Evolutionary conservation across 2,113 vertebrate species (phyloP), one percentile per base, ranked within the genome.

Genomic region (Emberiza fucata): DNA sequence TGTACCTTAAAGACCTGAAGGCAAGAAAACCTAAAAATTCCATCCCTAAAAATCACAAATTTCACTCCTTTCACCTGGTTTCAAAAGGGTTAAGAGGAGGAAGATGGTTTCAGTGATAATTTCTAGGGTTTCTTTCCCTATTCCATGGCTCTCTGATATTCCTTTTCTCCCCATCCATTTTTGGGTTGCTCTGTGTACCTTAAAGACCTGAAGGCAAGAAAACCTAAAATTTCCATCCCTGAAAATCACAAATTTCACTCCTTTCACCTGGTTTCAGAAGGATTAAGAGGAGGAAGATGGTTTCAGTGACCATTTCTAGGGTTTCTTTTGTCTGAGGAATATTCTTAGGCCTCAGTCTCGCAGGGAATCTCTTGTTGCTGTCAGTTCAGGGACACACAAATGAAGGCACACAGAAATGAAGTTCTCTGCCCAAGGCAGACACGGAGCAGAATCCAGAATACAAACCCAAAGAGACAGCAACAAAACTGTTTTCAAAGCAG

Each of bases 391-490:
- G 40, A 61, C 65, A 15, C 22, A 23, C 42, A 88, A 81, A 27
- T n/a, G 54, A 90, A 95, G 64, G 51, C 82, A 47, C 47, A 47
- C 18, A 60, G 95, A 75, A 92, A 80, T 82, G 94, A 95, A 95
- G 85, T 80, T 76, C 57, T 22, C 15, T 90, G 94, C 92, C 90
- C 88, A 92, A 86, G 90, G 90, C 94, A 96, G 91, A 93, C 85
- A 93, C 71, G 33, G 53, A 90, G 76, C 88, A 97, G 91, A 93
- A 77, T 61, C 68, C 76, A 82, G 79, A 86, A 73, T 13, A 66
- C 72, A 94, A 95, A 95, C 68, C 72, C 64, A 13, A 78, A 88
- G 90, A 92, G 92, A 96, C 92, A 94, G 86, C 83, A 60, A 79
- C 37, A 92, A 78, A 83, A 57, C 56, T 75, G 59, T 72, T 86